These are phyloP conservation scores for Phalacrocorax aristotelis DNA, from an alignment of 2,113 vertebrate genomes.

Conservation along the genomic window DNA sequence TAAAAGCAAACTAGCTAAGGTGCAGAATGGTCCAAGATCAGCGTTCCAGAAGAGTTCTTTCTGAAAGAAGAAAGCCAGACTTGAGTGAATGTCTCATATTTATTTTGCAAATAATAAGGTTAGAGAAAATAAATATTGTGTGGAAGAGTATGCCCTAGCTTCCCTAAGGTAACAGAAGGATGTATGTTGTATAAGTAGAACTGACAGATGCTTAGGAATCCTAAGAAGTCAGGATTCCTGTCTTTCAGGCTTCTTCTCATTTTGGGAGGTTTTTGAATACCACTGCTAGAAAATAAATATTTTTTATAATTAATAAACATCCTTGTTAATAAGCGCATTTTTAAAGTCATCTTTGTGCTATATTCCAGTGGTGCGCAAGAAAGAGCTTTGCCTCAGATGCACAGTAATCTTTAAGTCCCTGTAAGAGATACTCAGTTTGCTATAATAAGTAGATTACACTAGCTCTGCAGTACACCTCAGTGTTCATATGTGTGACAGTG, in stretches of 20 bases:
- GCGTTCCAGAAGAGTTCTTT: background rate
- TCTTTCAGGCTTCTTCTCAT: background rate
- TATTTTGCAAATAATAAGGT: conserved; percentile 11
- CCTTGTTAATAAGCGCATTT: background rate
- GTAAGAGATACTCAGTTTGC: background rate
- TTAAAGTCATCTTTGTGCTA: background rate
- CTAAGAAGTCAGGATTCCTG: background rate
- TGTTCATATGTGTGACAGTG: background rate
- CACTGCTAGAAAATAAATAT: background rate
- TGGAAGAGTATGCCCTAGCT: background rate
- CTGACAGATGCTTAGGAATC: background rate
- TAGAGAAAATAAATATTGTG: background rate
- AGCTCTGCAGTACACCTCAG: background rate
- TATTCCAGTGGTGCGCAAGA: background rate
- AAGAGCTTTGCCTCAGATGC: background rate
- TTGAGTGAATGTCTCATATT: background rate
- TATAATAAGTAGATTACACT: background rate
- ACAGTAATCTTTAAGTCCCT: background rate
- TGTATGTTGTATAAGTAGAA: background rate
- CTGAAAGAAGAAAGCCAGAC: background rate
- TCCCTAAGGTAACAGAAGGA: background rate
- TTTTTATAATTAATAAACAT: background rate
- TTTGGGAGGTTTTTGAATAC: background rate
- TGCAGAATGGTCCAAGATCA: background rate
- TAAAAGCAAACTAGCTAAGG: conserved; percentile 8